Evolutionary conservation across 2,113 vertebrate species (phyloP), one percentile per base, ranked within the genome.

Genomic region (Mormoops blainvillei): DNA sequence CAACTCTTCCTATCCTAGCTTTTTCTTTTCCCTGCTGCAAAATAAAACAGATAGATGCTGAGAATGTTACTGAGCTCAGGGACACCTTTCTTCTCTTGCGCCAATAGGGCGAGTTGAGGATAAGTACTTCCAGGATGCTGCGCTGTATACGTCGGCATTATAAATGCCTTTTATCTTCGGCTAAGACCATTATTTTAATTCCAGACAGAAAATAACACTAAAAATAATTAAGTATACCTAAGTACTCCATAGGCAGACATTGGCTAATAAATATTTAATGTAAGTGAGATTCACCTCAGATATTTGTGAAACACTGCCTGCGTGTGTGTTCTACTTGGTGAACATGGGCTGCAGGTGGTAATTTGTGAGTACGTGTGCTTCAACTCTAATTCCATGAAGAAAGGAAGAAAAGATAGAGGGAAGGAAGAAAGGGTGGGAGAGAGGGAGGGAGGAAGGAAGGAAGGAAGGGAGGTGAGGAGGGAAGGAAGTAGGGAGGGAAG

Each of bases 251-350:
- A 89, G 92, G 71, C n/a, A 97, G 94, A 96, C n/a, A 16, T 33
- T 95, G n/a, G 4, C 36, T 85, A 88, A 95, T 98, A 96, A 98
- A 98, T 97, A 97, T 97, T 98, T 97, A 96, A 97, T 96, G 85
- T 20, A 78, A 86, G 81, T 36, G 26, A 96, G 80, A 94, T 7
- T 19, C 76, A 87, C 22, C 63, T 96, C 96, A 93, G 54, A 68
- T 89, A 94, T 96, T 92, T 97, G 91, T 94, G 93, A 97, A 97
- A 96, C 84, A 82, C 58, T 89, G 84, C 15, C 89, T 65, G 9
- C 91, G n/a, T 85, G 89, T 84, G 89, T 82, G 78, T 20, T 0
- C 67, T 82, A 24, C 19, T 19, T 48, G 45, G 15, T 48, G 81
- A 71, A 15, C 48, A 61, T 38, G 73, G n/a, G 68, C 38, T 83